These are phyloP conservation scores for Harpalus rubripes DNA, from an alignment of 2,888 invertebrate genomes.

Conservation along the genomic window DNA sequence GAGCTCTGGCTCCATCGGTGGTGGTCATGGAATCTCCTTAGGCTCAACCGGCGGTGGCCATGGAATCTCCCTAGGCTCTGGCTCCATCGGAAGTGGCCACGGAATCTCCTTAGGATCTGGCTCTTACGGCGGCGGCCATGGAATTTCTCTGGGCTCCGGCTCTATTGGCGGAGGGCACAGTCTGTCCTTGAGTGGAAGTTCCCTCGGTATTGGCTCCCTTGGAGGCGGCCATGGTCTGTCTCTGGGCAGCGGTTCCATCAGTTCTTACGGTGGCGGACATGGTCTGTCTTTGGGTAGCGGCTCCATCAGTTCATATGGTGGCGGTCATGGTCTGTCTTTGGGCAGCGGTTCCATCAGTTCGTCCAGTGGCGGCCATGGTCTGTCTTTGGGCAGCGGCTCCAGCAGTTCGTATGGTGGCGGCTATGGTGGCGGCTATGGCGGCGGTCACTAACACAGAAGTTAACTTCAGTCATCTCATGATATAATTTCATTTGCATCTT, in stretches of 20 bases:
- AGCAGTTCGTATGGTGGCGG: slow-evolving; percentile 19
- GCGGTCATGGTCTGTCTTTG: slow-evolving; percentile 7
- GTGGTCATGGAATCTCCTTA: slow-evolving; percentile 53
- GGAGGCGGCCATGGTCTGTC: slow-evolving; percentile 49
- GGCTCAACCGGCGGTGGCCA: slow-evolving; percentile 39
- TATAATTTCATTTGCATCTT: slow-evolving; percentile 33
- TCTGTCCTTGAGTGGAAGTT: neutral
- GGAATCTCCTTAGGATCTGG: slow-evolving; percentile 12
- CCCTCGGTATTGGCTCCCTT: neutral
- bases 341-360: slow-evolving; percentile 29
- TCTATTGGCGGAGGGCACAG: slow-evolving; percentile 17
- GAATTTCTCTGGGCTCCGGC: slow-evolving; percentile 28
- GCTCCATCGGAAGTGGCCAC: slow-evolving; percentile 5
- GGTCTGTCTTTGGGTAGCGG: slow-evolving; percentile 9
- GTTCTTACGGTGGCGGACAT: slow-evolving; percentile 13
- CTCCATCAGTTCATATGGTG: neutral
- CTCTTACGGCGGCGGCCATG: slow-evolving; percentile 43
- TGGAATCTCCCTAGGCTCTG: slow-evolving; percentile 1
- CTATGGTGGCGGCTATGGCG: slow-evolving; percentile 44
- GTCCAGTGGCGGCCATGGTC: neutral
- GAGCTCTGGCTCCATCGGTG: slow-evolving; percentile 36
- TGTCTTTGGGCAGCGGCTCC: slow-evolving; percentile 26
- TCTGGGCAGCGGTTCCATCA: neutral
- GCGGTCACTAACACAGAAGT: slow-evolving; percentile 34
- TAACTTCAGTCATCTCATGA: slow-evolving; percentile 24